These are phyloP conservation scores for Zeus faber DNA, from an alignment of 2,113 vertebrate genomes.

Conservation along the genomic window DNA sequence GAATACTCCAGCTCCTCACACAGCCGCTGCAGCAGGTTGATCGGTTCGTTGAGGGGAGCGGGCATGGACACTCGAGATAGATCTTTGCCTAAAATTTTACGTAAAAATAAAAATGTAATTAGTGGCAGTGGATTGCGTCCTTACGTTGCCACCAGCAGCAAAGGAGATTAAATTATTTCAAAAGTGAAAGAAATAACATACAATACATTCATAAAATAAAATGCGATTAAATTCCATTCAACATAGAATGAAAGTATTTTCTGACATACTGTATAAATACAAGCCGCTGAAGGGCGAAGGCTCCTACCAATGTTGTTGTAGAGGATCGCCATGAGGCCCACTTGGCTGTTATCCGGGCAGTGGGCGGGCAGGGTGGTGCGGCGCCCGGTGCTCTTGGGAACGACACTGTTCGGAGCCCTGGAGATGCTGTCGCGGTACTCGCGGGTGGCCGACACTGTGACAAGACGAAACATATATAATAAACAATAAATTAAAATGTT, in stretches of 20 bases:
- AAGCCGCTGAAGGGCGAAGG: neutral
- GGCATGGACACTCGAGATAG: constrained; percentile 91
- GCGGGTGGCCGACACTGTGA: constrained; percentile 47
- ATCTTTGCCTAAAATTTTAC: constrained; percentile 76
- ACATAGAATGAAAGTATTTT: neutral
- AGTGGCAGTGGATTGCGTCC: too few species aligned
- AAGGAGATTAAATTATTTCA: neutral
- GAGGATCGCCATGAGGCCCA: constrained; percentile 87
- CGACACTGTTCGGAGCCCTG: constrained; percentile 24
- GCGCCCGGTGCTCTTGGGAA: constrained; percentile 54
- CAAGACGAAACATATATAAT: neutral
- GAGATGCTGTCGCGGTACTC: constrained; percentile 68
- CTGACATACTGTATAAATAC: neutral
- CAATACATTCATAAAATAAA: neutral
- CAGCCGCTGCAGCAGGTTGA: constrained; percentile 87
- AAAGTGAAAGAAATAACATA: neutral
- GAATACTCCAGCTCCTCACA: constrained; percentile 92
- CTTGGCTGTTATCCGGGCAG: constrained; percentile 79
- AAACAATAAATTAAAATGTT: neutral
- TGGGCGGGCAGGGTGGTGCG: constrained; percentile 76
- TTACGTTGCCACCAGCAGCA: too few species aligned
- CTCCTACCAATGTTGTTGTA: constrained; percentile 85
- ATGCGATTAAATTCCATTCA: neutral
- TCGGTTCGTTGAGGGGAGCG: constrained; percentile 85
- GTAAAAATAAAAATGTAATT: neutral